These are phyloP conservation scores for Arctopsyche grandis DNA, from an alignment of 1,140 invertebrate species.

Conservation along the genomic window DNA sequence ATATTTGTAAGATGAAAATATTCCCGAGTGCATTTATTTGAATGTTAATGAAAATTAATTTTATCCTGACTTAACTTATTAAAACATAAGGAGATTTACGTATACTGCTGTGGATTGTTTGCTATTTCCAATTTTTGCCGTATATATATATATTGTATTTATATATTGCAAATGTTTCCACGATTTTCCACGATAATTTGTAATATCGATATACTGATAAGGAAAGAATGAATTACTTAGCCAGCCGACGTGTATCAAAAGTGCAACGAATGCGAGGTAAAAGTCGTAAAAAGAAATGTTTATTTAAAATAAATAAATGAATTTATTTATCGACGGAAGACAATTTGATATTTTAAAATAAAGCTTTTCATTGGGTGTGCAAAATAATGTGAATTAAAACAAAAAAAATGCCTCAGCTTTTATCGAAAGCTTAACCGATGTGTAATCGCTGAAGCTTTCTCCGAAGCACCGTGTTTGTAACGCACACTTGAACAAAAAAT, in stretches of 20 bases:
- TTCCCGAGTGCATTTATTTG: conserved; percentile 5
- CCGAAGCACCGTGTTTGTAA: conserved; percentile 19
- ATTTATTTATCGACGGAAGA: not conserved
- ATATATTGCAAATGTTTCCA: conserved; percentile 26
- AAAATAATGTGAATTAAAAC: conserved; percentile 26
- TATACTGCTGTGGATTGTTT: conserved; percentile 42
- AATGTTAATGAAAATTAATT: not conserved
- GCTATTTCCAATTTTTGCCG: conserved; percentile 30
- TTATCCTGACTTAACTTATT: conserved; percentile 8
- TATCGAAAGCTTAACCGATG: conserved; percentile 23
- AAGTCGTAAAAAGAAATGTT: conserved; percentile 7
- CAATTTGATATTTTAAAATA: conserved; percentile 34
- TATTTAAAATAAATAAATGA: not conserved
- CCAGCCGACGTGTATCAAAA: not conserved
- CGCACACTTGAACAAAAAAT: not conserved
- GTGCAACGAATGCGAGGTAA: conserved; percentile 28
- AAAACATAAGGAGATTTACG: conserved; percentile 34
- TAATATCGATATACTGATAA: not conserved
- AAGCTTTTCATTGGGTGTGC: conserved; percentile 39
- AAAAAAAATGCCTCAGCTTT: conserved; percentile 33
- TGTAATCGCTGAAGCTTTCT: conserved; percentile 23
- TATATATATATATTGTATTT: not conserved
- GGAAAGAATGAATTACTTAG: not conserved
- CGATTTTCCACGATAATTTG: not conserved
- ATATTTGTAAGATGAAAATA: conserved; percentile 7